phyloP scores from a whole-genome alignment of 2,888 invertebrate species.

The Homarus gammarus region DNA sequence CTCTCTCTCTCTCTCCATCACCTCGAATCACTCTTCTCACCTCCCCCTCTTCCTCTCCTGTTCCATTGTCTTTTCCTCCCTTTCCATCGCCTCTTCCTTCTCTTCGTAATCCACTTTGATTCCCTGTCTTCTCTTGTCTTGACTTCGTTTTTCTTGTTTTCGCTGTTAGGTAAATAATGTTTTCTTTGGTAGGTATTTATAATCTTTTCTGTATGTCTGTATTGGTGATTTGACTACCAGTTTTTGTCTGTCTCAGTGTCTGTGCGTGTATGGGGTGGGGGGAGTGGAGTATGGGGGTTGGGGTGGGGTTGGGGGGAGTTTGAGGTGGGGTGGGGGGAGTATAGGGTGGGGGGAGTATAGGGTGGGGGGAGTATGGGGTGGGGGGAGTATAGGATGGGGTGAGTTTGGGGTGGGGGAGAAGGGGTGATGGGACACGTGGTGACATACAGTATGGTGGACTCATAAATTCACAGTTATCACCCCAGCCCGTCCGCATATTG shows the following conservation, averaged over 20 bases:
- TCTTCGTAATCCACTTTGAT: not conserved
- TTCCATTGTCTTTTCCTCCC: not conserved
- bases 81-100: not conserved
- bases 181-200: no score
- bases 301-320: no score
- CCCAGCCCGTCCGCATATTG: constrained; percentile 12
- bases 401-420: constrained; percentile 21
- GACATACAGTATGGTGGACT: not conserved
- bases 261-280: not conserved
- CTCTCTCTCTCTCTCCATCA: not conserved
- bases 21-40: not conserved
- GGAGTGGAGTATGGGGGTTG: no score
- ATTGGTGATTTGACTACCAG: no score
- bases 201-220: no score
- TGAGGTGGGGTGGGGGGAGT: no score
- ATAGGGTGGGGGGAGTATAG: no score
- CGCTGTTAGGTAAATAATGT: no score
- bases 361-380: constrained; percentile 4
- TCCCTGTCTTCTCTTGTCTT: not conserved
- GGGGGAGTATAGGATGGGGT: constrained; percentile 5
- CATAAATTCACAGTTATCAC: constrained; percentile 21
- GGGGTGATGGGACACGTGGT: not conserved
- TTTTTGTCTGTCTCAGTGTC: no score
- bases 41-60: not conserved
- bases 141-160: not conserved